phyloP scores from a whole-genome alignment of 2,797 vertebrate species.

The Coendou prehensilis region DNA sequence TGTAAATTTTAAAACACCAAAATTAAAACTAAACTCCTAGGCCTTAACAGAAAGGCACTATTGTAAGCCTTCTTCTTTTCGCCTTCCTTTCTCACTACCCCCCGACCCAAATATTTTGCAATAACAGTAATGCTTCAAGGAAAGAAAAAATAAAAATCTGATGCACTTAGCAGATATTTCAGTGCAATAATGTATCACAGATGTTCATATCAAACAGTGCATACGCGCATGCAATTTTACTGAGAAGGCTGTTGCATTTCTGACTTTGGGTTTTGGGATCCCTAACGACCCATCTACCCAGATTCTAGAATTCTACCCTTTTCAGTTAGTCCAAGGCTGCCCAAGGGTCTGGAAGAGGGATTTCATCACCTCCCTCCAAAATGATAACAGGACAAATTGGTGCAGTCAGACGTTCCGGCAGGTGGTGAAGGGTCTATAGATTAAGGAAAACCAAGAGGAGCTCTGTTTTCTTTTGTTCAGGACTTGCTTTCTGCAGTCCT shows the following conservation, averaged over 20 bases:
- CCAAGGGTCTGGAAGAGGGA: slow-evolving; percentile 54
- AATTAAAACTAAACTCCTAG: slow-evolving; percentile 81
- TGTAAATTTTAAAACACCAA: slow-evolving; percentile 43
- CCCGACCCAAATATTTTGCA: slow-evolving; percentile 80
- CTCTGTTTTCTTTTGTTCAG: slow-evolving; percentile 69
- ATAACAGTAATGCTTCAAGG: slow-evolving; percentile 87
- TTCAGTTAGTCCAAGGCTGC: slow-evolving; percentile 42
- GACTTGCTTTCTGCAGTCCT: slow-evolving; percentile 63
- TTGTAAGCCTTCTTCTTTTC: slow-evolving; percentile 80
- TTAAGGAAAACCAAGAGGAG: slow-evolving; percentile 66
- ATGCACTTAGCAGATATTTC: slow-evolving; percentile 89
- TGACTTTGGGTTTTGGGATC: slow-evolving; percentile 80
- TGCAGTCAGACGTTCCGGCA: slow-evolving; percentile 86
- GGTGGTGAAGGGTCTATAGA: slow-evolving; percentile 86
- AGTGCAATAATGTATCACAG: slow-evolving; percentile 89
- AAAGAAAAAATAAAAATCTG: slow-evolving; percentile 88
- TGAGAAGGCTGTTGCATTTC: slow-evolving; percentile 85
- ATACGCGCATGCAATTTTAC: slow-evolving; percentile 82
- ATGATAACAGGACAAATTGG: slow-evolving; percentile 90
- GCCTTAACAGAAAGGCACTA: slow-evolving; percentile 68
- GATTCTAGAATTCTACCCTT: slow-evolving; percentile 50
- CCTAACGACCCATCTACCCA: slow-evolving; percentile 54
- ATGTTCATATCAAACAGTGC: slow-evolving; percentile 89
- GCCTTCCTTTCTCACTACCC: slow-evolving; percentile 52
- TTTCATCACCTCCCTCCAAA: slow-evolving; percentile 83